Evolutionary conservation across 2,797 vertebrate species (phyloP).

Genomic region (Poecilia picta): DNA sequence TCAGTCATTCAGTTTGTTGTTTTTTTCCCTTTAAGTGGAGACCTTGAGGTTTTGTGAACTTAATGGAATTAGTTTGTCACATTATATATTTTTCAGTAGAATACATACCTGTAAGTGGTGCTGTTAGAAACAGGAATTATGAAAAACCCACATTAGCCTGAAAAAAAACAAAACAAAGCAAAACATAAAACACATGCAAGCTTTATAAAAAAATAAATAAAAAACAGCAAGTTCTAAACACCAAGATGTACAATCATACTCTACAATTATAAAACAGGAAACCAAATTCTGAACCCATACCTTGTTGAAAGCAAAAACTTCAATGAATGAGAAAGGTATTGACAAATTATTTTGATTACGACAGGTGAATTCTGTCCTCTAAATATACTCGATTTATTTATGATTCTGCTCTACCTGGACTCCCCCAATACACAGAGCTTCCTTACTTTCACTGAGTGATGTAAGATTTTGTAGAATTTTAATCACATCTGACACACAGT

Average conservation of each 20-base stretch:
- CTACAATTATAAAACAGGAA: background rate
- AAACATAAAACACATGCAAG: background rate
- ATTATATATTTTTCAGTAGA: slow-evolving; percentile 18
- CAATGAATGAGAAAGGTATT: background rate
- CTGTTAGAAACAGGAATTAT: background rate
- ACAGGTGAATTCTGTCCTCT: background rate
- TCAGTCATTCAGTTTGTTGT: slow-evolving; percentile 11
- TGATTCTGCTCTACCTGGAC: background rate
- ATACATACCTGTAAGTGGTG: slow-evolving; percentile 20
- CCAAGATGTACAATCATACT: background rate
- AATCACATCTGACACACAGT: slow-evolving; percentile 17
- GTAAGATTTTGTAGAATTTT: slow-evolving; percentile 14
- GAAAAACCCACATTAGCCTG: background rate
- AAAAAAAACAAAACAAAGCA: background rate
- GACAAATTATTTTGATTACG: background rate
- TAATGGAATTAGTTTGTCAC: slow-evolving; percentile 22
- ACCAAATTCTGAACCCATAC: background rate
- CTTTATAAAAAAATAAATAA: background rate
- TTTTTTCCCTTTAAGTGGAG: slow-evolving; percentile 13
- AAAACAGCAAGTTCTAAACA: background rate
- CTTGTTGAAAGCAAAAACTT: background rate
- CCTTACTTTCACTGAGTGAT: slow-evolving; percentile 5
- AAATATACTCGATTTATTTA: background rate
- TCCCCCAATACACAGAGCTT: background rate
- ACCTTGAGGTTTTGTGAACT: slow-evolving; percentile 30